A percentile compares a stretch with the other conserved stretches of the same genome.
phyloP scores from a whole-genome alignment of 2,888 invertebrate species.

The Formica aserva region DNA sequence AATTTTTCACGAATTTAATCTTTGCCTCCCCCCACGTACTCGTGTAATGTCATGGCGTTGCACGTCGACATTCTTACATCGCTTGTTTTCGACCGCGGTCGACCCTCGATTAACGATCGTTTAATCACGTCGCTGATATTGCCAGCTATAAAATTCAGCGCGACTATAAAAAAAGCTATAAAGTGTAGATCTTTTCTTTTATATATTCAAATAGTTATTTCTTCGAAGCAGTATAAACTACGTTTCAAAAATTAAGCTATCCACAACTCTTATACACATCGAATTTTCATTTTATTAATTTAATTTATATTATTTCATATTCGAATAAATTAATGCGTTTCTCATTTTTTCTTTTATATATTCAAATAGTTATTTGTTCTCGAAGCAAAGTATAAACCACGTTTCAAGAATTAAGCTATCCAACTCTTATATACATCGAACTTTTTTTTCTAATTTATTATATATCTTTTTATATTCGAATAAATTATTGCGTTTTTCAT shows the following conservation, averaged over 20 bases:
- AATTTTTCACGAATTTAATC: constrained; percentile 79
- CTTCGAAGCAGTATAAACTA: not conserved
- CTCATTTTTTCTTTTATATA: too few relatives aligned
- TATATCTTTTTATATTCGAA: not conserved
- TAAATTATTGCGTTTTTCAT: not conserved
- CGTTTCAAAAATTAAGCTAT: not conserved
- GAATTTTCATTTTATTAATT: not conserved
- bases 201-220: not conserved
- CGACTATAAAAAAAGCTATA: not conserved
- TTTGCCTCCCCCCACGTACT: constrained; percentile 34
- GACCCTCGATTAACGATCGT: constrained; percentile 37
- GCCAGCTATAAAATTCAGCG: not conserved
- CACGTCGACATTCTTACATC: constrained; percentile 45
- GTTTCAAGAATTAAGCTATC: too few relatives aligned
- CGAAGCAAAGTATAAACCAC: too few relatives aligned
- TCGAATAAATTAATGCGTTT: too few relatives aligned
- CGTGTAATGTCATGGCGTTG: constrained; percentile 25
- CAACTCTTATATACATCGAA: too few relatives aligned
- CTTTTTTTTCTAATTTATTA: not conserved
- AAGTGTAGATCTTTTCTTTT: not conserved
- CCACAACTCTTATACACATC: not conserved
- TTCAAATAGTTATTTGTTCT: too few relatives aligned
- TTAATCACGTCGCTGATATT: constrained; percentile 39
- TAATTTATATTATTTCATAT: too few relatives aligned
- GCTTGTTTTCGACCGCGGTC: constrained; percentile 39